phyloP scores from a whole-genome alignment of 2,113 vertebrate species.

The Mustela nigripes region DNA sequence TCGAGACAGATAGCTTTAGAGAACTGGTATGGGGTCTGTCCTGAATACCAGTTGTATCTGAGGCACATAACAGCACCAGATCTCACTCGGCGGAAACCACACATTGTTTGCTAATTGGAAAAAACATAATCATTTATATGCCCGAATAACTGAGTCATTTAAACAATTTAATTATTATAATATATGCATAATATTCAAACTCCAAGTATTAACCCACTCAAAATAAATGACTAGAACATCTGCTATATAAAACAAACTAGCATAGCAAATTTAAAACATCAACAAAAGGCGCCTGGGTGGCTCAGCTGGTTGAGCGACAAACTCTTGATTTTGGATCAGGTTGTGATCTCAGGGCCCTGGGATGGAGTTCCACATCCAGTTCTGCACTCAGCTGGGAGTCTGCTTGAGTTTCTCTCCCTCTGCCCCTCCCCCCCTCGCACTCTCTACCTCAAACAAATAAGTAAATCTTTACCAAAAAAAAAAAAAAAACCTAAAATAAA shows the following conservation, averaged over 20 bases:
- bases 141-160: neutral
- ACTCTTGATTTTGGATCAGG: neutral
- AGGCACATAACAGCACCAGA: neutral
- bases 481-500: neutral
- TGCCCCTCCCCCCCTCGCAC: neutral
- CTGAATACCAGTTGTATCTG: neutral
- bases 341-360: neutral
- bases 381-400: neutral
- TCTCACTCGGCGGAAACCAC: neutral
- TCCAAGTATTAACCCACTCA: conserved; percentile 20
- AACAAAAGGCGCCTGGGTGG: neutral
- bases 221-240: conserved; percentile 39
- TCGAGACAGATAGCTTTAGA: neutral
- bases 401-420: neutral
- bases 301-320: neutral
- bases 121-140: neutral
- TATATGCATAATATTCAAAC: neutral
- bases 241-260: neutral
- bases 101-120: neutral
- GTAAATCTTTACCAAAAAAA: neutral
- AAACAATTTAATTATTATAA: neutral
- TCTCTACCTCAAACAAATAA: neutral
- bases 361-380: neutral
- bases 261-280: neutral
- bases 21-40: neutral